Base-by-base conservation (phyloP, 2,888 invertebrate species). In the Adelognathus sp. region DNA sequence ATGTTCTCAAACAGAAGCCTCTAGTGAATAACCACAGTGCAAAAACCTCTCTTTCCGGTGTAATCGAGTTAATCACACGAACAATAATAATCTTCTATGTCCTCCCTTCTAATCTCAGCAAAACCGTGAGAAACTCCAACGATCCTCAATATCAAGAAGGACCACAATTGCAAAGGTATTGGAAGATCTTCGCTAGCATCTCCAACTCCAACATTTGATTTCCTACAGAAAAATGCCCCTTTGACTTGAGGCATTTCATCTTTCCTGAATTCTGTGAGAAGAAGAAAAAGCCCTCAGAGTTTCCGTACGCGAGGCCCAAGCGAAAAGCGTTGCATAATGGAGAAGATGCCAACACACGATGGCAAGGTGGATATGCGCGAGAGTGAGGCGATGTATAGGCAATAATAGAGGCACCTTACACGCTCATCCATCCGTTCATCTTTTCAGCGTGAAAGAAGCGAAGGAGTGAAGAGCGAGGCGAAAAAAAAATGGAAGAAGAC, bases 331-430 rank as follows among this genome's bases (percentile, higher is more conserved):
- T 70, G 70, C 71, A 67, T 75, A 71, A 75, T 63, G 66, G 39
- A 64, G 18, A 18, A 46, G 11, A n/a, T n/a, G n/a, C 33, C 52
- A 24, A 60, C 29, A 60, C 50, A 74, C 41, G 39, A 36, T 70
- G 75, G 41, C 71, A 71, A 79, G 66, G 41, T 60, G n/a, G n/a
- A 46, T 58, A 60, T n/a, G n/a, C n/a, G n/a, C 9, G n/a, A 9
- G 14, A 29, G 33, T 6, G 33, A 36, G 29, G 58, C 29, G 1
- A 52, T 64, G 60, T 78, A 54, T 52, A 56, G 70, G 54, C 61
- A 74, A 74, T 80, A 77, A 78, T 78, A 75, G 73, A 77, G 74
- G 58, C 76, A 80, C 78, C 76, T 82, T 73, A 61, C 73, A 78
- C 64, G 79, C 73, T 70, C 44, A 81, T 72, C 79, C 75, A 70